phyloP scores from a whole-genome alignment of 2,888 invertebrate species.

The Scaptomyza cyrtandrae region DNA sequence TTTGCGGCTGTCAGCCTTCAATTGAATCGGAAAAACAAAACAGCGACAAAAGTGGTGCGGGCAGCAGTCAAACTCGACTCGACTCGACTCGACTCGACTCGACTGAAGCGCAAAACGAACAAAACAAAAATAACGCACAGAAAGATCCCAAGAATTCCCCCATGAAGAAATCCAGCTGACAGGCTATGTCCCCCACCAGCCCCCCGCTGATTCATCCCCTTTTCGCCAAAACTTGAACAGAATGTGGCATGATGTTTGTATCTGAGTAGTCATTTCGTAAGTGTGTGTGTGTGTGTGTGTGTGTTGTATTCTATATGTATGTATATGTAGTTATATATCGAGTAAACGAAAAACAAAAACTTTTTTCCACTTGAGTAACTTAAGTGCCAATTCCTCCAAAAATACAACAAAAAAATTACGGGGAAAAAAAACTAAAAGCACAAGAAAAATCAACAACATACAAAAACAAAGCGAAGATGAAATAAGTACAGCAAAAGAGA shows the following conservation, averaged over 20 bases:
- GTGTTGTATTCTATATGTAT: no score
- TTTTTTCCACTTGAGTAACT: constrained; percentile 82
- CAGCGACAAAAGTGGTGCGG: constrained; percentile 46
- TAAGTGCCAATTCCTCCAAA: constrained; percentile 80
- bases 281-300: constrained; percentile 30
- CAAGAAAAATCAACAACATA: constrained; percentile 45
- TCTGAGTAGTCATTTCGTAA: constrained; percentile 22
- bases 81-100: constrained; percentile 18
- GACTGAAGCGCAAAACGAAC: constrained; percentile 27
- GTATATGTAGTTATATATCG: constrained; percentile 68
- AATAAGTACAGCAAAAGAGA: constrained; percentile 35
- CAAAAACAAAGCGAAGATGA: constrained; percentile 12
- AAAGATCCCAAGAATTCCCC: constrained; percentile 60
- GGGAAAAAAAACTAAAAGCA: constrained; percentile 37
- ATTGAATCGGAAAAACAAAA: constrained; percentile 69
- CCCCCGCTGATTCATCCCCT: constrained; percentile 7
- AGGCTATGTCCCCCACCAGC: constrained; percentile 47
- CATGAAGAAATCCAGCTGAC: constrained; percentile 74
- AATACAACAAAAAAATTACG: constrained; percentile 26
- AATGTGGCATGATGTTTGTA: constrained; percentile 58
- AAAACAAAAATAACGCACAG: constrained; percentile 53
- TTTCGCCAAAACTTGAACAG: constrained; percentile 46
- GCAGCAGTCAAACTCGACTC: constrained; percentile 23
- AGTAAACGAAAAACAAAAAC: constrained; percentile 78
- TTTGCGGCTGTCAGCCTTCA: constrained; percentile 73